phyloP scores from a whole-genome alignment of 2,888 invertebrate species.

The Pheosia tremula region DNA sequence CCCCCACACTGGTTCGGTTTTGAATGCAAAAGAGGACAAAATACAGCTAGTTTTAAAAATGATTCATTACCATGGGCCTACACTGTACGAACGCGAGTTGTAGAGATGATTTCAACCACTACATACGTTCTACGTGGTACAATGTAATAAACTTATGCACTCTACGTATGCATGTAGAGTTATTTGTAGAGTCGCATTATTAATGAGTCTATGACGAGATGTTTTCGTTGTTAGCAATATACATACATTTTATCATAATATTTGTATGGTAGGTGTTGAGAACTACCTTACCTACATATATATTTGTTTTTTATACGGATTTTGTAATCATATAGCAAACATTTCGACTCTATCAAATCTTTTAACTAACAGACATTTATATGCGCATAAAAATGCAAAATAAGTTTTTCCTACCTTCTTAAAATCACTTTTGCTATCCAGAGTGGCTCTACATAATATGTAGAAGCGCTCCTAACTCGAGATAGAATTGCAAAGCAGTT shows the following conservation, averaged over 20 bases:
- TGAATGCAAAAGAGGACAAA: neutral
- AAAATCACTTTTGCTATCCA: neutral
- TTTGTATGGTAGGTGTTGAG: neutral
- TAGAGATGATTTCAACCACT: constrained; percentile 61
- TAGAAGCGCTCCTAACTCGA: neutral
- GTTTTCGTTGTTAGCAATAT: neutral
- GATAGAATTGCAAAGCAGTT: constrained; percentile 35
- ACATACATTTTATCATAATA: neutral
- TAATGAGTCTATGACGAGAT: constrained; percentile 34
- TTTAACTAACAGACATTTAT: neutral
- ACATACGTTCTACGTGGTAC: constrained; percentile 36
- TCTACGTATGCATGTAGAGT: constrained; percentile 6
- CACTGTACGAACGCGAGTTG: constrained; percentile 45
- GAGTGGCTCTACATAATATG: neutral
- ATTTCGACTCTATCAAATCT: too few relatives aligned
- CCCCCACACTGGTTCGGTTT: neutral
- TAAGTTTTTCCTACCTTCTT: too few relatives aligned
- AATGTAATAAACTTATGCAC: constrained; percentile 42
- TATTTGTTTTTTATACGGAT: neutral
- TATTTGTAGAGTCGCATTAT: constrained; percentile 9
- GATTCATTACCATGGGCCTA: constrained; percentile 28
- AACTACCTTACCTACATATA: neutral
- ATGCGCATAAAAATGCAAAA: neutral
- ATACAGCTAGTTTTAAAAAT: neutral
- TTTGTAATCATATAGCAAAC: too few relatives aligned